Conservation (phyloP, 2,797 vertebrate genomes). For the Argyrosomus regius region DNA sequence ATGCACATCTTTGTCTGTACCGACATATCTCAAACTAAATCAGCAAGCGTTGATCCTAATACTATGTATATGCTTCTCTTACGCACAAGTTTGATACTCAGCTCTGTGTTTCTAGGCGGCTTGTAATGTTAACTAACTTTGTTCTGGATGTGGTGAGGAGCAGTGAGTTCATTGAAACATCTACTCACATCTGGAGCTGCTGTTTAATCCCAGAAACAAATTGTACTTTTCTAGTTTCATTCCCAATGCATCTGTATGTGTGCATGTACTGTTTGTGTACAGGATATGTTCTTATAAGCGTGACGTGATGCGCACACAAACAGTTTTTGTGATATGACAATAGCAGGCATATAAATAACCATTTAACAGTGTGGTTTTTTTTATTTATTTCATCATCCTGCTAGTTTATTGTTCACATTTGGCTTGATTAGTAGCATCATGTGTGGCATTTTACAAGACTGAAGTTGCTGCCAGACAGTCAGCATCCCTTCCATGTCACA, state of each 20-base stretch:
- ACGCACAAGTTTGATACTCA: background rate
- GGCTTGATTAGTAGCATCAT: background rate
- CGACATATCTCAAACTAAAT: background rate
- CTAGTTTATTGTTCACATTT: background rate
- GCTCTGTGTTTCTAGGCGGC: background rate
- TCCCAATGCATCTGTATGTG: background rate
- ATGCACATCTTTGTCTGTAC: too few species aligned
- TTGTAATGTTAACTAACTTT: background rate
- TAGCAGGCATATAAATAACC: background rate
- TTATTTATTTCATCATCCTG: background rate
- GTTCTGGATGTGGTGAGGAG: conserved; percentile 6
- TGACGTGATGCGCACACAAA: background rate
- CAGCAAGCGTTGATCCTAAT: background rate
- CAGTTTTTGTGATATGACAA: background rate
- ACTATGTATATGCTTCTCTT: background rate
- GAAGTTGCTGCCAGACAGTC: conserved; percentile 3
- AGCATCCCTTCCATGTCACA: conserved; percentile 12
- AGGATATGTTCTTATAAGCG: background rate
- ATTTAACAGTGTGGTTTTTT: background rate
- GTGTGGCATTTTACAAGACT: background rate
- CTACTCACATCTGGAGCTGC: conserved; percentile 12
- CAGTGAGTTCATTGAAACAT: conserved; percentile 22
- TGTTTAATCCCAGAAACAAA: conserved; percentile 26
- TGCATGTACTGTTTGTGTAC: background rate
- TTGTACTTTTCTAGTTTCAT: background rate